Conservation (phyloP, 2,888 invertebrate genomes). For the Brenthis ino region DNA sequence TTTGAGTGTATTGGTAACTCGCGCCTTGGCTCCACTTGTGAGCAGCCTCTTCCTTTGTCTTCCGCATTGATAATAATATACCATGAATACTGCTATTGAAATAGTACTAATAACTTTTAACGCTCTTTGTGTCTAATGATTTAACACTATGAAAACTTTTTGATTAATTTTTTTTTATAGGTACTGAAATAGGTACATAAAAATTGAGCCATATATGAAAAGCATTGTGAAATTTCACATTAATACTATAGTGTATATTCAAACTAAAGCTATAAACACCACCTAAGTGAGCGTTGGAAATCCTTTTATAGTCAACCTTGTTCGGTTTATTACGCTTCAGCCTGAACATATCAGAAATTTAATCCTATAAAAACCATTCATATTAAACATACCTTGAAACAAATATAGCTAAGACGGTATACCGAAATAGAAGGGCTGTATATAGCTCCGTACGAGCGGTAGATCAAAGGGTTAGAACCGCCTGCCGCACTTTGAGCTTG, state of each 20-base stretch:
- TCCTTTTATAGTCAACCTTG: slow-evolving; percentile 4
- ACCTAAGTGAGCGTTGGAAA: neutral
- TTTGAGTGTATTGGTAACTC: too few species aligned
- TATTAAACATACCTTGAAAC: slow-evolving; percentile 39
- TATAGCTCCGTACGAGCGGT: slow-evolving; percentile 51
- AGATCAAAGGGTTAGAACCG: slow-evolving; percentile 66
- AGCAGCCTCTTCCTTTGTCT: too few species aligned
- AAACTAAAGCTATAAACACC: neutral
- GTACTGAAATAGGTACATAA: too few species aligned
- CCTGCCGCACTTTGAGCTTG: slow-evolving; percentile 61
- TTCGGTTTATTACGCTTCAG: slow-evolving; percentile 10
- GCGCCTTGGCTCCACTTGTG: too few species aligned
- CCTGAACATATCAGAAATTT: slow-evolving; percentile 6
- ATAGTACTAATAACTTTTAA: too few species aligned
- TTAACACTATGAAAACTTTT: too few species aligned
- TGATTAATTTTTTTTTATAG: too few species aligned
- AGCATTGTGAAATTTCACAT: neutral
- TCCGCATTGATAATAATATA: too few species aligned
- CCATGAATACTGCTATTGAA: too few species aligned
- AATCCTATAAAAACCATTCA: slow-evolving; percentile 35
- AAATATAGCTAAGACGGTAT: slow-evolving; percentile 56
- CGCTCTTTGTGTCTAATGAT: too few species aligned
- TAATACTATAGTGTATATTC: neutral
- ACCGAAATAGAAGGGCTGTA: slow-evolving; percentile 68
- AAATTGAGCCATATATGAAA: neutral